Evolutionary conservation across 2,888 invertebrate genomes (phyloP).

Genomic region (Buathra laborator): DNA sequence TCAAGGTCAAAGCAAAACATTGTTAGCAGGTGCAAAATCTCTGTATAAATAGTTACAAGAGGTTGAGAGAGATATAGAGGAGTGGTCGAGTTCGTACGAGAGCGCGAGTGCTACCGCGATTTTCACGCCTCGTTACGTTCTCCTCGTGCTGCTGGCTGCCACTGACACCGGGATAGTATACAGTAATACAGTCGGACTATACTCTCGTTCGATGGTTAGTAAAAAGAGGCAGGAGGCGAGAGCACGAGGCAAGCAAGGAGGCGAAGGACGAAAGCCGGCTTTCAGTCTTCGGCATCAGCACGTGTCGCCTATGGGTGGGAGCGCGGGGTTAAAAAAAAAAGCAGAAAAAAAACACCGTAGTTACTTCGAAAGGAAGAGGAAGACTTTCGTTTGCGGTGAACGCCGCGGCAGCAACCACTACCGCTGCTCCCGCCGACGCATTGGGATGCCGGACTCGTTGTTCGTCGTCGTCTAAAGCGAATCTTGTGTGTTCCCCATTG

Average conservation of each 20-base stretch:
- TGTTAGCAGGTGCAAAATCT: not conserved
- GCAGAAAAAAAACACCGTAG: conserved; percentile 75
- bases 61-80: conserved; percentile 14
- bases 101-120: conserved; percentile 66
- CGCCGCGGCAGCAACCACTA: conserved; percentile 71
- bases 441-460: conserved; percentile 70
- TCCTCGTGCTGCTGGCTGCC: conserved; percentile 44
- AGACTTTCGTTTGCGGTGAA: conserved; percentile 83
- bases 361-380: conserved; percentile 84
- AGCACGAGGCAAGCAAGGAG: conserved; percentile 63
- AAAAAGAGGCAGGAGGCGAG: conserved; percentile 43
- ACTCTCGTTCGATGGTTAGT: conserved; percentile 56
- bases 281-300: conserved; percentile 47
- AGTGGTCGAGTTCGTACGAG: conserved; percentile 59
- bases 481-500: not conserved
- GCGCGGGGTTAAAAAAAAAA: conserved; percentile 66
- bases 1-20: not conserved
- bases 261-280: conserved; percentile 65
- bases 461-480: conserved; percentile 26
- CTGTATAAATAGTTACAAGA: not conserved
- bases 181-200: conserved; percentile 26
- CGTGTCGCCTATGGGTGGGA: conserved; percentile 70
- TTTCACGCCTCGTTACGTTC: conserved; percentile 79
- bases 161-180: conserved; percentile 13
- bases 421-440: conserved; percentile 69